phyloP scores from a whole-genome alignment of 1,140 invertebrate species.

The Lepidurus packardi region DNA sequence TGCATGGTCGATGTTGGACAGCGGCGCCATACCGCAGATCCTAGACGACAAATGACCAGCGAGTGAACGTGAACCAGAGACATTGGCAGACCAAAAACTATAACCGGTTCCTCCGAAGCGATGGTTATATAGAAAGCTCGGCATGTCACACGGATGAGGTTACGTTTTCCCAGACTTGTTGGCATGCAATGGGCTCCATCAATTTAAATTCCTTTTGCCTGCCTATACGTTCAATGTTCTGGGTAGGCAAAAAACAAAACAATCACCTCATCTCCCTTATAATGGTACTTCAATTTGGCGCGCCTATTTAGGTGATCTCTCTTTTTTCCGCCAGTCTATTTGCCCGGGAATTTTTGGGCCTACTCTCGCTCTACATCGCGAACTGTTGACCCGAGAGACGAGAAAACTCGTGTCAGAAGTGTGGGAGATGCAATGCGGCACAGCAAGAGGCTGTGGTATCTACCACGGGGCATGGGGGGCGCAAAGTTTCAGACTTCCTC shows the following conservation, averaged over 20 bases:
- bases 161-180: neutral
- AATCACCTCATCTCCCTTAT: too few relatives aligned
- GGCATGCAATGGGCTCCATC: constrained; percentile 1
- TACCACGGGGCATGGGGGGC: neutral
- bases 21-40: constrained; percentile 20
- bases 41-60: constrained; percentile 21
- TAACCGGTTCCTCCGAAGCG: constrained; percentile 8
- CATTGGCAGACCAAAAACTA: neutral
- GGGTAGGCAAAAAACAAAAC: too few relatives aligned
- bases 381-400: neutral
- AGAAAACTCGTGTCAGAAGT: neutral
- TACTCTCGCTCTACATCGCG: too few relatives aligned
- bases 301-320: too few relatives aligned
- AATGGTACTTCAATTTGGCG: too few relatives aligned
- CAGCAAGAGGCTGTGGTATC: neutral
- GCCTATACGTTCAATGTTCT: too few relatives aligned
- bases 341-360: too few relatives aligned
- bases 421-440: neutral
- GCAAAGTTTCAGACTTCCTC: neutral
- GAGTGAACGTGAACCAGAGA: constrained; percentile 14
- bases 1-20: constrained; percentile 17
- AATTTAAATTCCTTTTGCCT: neutral
- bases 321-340: too few relatives aligned
- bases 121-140: neutral
- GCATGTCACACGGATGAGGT: constrained; percentile 20